Evolutionary conservation across 2,888 invertebrate species (phyloP), one percentile per base, ranked within the genome.

Genomic region (Sthenelais limicola): DNA sequence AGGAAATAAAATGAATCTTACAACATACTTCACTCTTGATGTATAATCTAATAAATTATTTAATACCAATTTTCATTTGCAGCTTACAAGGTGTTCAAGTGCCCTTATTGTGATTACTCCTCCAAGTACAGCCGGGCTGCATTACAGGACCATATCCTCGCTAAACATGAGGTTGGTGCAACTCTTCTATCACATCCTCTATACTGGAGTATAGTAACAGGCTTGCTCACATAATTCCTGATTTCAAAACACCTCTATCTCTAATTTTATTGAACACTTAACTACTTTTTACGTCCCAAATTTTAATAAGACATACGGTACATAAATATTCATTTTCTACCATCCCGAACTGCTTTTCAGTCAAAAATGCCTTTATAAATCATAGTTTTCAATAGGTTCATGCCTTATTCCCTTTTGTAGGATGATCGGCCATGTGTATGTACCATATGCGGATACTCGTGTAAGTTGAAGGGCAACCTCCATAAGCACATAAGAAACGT

Each of bases 401-500:
- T 54, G 5, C n/a, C 15, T 54, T n/a, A 26, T 7, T 54, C 28
- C 54, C 5, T 12, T 4, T 56, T 56, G 3, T 43, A 62, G 62
- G 62, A 62, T 15, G 28, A 18, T 15, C 62, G 62, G 1, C 62
- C 62, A 5, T 62, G 38, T 21, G 38, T 38, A 2, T 62, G 62
- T 38, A 38, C 62, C 62, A 62, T 62, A 24, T 62, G 62, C 26
- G 9, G 38, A 24, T 62, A 62, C 38, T 7, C 38, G 4, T 24
- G 24, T 26, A 62, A 62, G 24, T 12, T 62, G 15, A 62, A 62
- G 38, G 62, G 62, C 21, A 62, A 62, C 62, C 62, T 62, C 12
- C 62, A 62, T 43, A 62, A 62, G 28, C 62, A 62, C 62, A 62
- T 62, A 3, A 1, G 62, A 5, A 62, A 62, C 38, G 62, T 62